phyloP scores from a whole-genome alignment of 2,888 invertebrate species.

The Drosophila longiperda region DNA sequence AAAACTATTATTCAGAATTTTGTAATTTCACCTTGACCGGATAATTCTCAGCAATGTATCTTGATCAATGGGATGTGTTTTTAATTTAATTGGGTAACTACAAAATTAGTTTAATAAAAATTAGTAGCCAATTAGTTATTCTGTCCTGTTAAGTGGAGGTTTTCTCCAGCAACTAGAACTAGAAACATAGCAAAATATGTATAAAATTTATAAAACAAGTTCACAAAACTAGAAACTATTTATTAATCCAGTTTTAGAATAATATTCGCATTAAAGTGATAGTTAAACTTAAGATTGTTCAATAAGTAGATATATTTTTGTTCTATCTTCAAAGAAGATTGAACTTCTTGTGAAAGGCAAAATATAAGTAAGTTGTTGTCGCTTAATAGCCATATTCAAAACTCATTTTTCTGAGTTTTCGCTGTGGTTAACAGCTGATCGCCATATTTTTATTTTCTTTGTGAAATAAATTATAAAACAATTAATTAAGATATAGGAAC shows the following conservation, averaged over 20 bases:
- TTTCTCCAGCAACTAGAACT: no score
- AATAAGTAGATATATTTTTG: neutral
- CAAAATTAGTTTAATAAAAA: neutral
- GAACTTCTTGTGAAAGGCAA: neutral
- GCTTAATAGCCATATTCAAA: neutral
- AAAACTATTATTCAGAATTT: neutral
- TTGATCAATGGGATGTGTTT: neutral
- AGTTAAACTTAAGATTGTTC: neutral
- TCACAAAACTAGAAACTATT: neutral
- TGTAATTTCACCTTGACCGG: neutral
- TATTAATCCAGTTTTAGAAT: neutral
- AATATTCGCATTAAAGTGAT: neutral
- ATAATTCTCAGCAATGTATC: neutral
- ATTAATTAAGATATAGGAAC: neutral
- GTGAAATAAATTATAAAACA: neutral
- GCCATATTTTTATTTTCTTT: neutral
- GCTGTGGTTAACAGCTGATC: neutral
- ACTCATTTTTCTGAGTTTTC: neutral
- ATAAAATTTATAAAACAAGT: neutral
- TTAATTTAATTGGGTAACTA: neutral
- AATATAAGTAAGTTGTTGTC: neutral
- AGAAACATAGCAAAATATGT: neutral
- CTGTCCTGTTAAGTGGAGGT: no score
- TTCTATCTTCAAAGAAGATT: neutral
- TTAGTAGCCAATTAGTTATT: no score